These are phyloP conservation scores for Motacilla tschutschensis DNA, from an alignment of 2,113 vertebrate genomes.

Conservation along the genomic window DNA sequence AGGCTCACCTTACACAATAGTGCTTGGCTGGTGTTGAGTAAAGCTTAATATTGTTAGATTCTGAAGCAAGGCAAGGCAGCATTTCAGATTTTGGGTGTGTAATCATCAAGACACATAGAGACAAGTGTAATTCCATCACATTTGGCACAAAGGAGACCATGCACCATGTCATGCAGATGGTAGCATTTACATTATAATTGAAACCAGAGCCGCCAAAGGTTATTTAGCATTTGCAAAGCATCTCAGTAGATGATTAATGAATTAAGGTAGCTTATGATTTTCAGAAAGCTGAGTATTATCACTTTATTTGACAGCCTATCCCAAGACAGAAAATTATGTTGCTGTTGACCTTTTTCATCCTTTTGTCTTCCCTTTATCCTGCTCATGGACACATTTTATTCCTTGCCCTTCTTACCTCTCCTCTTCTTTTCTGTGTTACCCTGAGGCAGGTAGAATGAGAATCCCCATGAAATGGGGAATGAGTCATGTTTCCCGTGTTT, in stretches of 20 bases:
- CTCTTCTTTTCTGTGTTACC: not conserved
- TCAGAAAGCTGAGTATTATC: constrained; percentile 29
- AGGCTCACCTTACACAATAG: not conserved
- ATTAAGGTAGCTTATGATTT: constrained; percentile 43
- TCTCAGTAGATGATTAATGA: constrained; percentile 30
- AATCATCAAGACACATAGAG: not conserved
- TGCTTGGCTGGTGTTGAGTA: not conserved
- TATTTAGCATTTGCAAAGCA: constrained; percentile 19
- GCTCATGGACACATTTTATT: not conserved
- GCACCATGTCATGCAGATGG: not conserved
- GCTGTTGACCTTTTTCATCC: not conserved
- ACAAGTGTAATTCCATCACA: not conserved
- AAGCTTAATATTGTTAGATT: not conserved
- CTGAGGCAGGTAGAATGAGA: not conserved
- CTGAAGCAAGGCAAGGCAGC: not conserved
- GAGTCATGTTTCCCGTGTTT: constrained; percentile 14
- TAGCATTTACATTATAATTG: constrained; percentile 32
- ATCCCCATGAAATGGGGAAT: not conserved
- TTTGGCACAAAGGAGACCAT: not conserved
- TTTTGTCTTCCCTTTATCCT: not conserved
- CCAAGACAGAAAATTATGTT: not conserved
- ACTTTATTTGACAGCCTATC: not conserved
- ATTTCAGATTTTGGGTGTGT: not conserved
- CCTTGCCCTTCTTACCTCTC: not conserved
- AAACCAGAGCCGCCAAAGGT: not conserved